Percentiles rank a stretch among this genome's conserved stretches.
These are phyloP conservation scores for Hybognathus amarus DNA, from an alignment of 2,797 vertebrate species.

Conservation along the genomic window DNA sequence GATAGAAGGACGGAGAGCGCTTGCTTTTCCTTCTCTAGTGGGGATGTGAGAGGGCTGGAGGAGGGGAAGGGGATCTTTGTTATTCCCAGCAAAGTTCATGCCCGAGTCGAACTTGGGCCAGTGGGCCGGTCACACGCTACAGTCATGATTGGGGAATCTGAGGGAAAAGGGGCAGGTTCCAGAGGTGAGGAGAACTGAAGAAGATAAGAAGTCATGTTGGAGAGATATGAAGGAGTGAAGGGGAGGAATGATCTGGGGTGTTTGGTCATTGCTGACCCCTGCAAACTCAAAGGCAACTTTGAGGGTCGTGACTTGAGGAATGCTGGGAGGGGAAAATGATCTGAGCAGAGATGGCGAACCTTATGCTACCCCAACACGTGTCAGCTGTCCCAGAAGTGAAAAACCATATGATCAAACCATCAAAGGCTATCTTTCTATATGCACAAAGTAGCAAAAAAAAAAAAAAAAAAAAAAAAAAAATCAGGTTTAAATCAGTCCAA, in stretches of 20 bases:
- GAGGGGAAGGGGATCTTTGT: slow-evolving; percentile 70
- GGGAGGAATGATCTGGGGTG: slow-evolving; percentile 30
- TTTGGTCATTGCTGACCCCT: slow-evolving; percentile 31
- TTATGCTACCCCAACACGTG: slow-evolving; percentile 25
- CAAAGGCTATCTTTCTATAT: not conserved
- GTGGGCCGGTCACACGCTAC: slow-evolving; percentile 77
- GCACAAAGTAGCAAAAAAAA: not conserved
- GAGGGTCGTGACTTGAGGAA: slow-evolving; percentile 32
- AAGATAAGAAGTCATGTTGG: slow-evolving; percentile 35
- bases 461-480: too few relatives aligned
- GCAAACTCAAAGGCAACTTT: slow-evolving; percentile 7
- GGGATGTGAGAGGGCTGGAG: slow-evolving; percentile 19
- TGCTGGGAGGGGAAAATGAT: slow-evolving; percentile 26
- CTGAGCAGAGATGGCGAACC: slow-evolving; percentile 16
- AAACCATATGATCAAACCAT: not conserved
- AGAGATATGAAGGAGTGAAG: slow-evolving; percentile 18
- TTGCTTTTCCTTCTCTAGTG: slow-evolving; percentile 55
- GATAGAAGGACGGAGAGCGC: slow-evolving; percentile 53
- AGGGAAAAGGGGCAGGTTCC: slow-evolving; percentile 42
- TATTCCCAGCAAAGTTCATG: slow-evolving; percentile 71
- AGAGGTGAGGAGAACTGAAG: slow-evolving; percentile 29
- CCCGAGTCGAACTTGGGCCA: slow-evolving; percentile 78
- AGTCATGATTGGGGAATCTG: slow-evolving; percentile 62
- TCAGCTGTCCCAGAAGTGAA: slow-evolving; percentile 28
- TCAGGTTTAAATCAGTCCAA: not conserved